Base-by-base conservation (phyloP, 1,140 invertebrate genomes). In the Leptinotarsa defecta region DNA sequence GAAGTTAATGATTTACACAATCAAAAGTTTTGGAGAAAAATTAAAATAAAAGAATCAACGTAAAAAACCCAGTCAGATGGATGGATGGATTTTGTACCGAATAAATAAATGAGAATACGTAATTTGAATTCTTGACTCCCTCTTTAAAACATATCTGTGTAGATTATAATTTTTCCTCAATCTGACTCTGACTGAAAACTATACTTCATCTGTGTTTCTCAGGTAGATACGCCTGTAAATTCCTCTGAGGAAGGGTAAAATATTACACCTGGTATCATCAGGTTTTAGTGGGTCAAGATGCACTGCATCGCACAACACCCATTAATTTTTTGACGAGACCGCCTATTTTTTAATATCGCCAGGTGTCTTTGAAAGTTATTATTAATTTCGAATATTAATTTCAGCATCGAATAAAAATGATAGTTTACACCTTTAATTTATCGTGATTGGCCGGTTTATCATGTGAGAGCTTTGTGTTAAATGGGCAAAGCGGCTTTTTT, bases 381-480 rank as follows among this genome's bases (percentile, higher is more conserved):
- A 68, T 68, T 68, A 68, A 57, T 68, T 68, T 43, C 34, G 34
- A 68, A 68, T 68, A 43, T 34, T 34, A 68, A 43, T 68, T 68
- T 68, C 19, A 43, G 43, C 67, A 49, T 27, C n/a, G 43, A 17
- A 68, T 68, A 17, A 68, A 68, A 48, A 68, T 48, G 24, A 68
- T 48, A 34, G 34, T 19, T 68, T 48, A 68, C 67, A 48, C 67
- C 27, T 68, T 68, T 24, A 68, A 68, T n/a, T 27, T 34, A 68
- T 49, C 43, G 43, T 68, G 43, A 68, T 68, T 68, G 34, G 34
- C 13, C 24, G 19, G 24, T 48, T n/a, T 34, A 68, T 57, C 49
- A 57, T 57, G 13, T 57, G 49, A 57, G 49, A 57, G 49, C 13
- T 17, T 57, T 15, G 15, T 19, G 17, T 4, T 57, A 6, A 57